A percentile compares a stretch with the other conserved stretches of the same genome.
Evolutionary conservation across 2,113 vertebrate species (phyloP).

Genomic region (Cephalophus harveyi): DNA sequence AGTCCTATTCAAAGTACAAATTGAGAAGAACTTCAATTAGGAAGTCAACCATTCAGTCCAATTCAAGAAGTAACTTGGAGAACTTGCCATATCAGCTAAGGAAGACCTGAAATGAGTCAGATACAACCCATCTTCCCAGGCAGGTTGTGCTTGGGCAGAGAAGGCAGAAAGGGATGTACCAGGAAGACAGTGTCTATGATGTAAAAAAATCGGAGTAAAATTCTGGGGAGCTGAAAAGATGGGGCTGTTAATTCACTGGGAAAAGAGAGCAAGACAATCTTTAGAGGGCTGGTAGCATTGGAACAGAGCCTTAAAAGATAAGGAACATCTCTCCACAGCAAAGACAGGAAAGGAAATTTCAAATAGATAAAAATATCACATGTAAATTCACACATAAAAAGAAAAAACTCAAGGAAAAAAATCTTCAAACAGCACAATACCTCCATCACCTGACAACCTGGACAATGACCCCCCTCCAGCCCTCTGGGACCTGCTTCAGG

Average conservation of each 20-base stretch:
- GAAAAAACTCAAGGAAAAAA: not conserved
- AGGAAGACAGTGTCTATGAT: not conserved
- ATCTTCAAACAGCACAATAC: not conserved
- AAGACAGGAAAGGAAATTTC: not conserved
- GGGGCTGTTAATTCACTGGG: not conserved
- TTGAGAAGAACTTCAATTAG: not conserved
- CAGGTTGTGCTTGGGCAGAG: too few species aligned
- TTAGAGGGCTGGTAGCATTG: not conserved
- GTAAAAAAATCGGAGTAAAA: too few species aligned
- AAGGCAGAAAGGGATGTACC: too few species aligned
- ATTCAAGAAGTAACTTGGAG: not conserved
- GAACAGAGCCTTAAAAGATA: too few species aligned
- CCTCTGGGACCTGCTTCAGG: not conserved
- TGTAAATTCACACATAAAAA: not conserved
- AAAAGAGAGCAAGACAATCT: not conserved
- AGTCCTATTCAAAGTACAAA: not conserved
- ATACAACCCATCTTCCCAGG: too few species aligned
- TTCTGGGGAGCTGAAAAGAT: not conserved
- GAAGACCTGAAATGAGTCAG: not conserved
- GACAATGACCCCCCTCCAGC: not conserved
- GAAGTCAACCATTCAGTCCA: not conserved
- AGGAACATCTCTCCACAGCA: too few species aligned
- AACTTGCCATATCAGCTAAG: not conserved
- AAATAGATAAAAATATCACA: not conserved
- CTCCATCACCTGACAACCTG: not conserved